Evolutionary conservation across 2,888 invertebrate species (phyloP).

Genomic region (Heteromyza rotundicornis): DNA sequence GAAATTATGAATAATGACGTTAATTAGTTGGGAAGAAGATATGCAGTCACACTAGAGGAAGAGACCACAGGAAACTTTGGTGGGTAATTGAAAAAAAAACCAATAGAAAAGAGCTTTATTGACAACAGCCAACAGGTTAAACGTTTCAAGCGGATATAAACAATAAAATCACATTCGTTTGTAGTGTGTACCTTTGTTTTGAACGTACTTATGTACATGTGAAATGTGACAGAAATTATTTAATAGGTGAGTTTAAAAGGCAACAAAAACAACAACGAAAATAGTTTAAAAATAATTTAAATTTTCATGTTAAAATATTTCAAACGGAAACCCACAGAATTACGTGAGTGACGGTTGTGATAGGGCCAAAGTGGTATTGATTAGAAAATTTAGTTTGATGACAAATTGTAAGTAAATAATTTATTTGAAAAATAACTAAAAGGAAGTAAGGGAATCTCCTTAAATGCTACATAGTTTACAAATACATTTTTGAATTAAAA

Average conservation of each 20-base stretch:
- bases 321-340: not conserved
- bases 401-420: too few relatives aligned
- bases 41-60: too few relatives aligned
- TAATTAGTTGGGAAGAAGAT: not conserved
- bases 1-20: not conserved
- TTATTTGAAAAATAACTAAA: too few relatives aligned
- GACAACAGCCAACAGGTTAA: not conserved
- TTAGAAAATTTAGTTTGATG: too few relatives aligned
- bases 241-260: not conserved
- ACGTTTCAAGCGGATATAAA: constrained; percentile 41
- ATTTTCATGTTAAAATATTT: not conserved
- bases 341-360: not conserved
- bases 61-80: not conserved
- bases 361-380: not conserved
- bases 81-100: not conserved
- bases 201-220: not conserved
- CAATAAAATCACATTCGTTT: constrained; percentile 53
- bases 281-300: not conserved
- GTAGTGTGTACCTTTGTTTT: constrained; percentile 16
- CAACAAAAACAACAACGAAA: not conserved
- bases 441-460: too few relatives aligned
- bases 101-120: not conserved
- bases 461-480: too few relatives aligned
- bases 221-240: not conserved
- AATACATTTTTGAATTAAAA: too few relatives aligned